Conservation (phyloP, 2,888 invertebrate genomes). For the Sympetrum striolatum region DNA sequence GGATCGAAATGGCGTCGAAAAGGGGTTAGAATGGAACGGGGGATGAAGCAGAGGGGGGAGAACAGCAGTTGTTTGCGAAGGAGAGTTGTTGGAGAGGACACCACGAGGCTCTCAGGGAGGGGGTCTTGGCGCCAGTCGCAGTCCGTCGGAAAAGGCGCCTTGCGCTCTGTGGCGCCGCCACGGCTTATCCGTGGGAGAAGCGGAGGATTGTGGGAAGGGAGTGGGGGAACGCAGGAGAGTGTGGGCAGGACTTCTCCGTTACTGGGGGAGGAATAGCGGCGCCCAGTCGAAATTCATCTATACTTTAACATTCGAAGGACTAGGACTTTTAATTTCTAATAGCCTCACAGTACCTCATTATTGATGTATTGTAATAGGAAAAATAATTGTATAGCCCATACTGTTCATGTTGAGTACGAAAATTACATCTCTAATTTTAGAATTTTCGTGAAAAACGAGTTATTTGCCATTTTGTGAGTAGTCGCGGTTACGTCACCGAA, state of each 20-base stretch:
- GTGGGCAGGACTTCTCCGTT: not conserved
- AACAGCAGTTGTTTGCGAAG: not conserved
- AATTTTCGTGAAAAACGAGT: too few relatives aligned
- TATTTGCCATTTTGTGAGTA: too few relatives aligned
- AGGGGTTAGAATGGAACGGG: not conserved
- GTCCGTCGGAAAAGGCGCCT: not conserved
- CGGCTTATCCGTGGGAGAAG: not conserved
- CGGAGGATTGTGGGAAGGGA: not conserved
- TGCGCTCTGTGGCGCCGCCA: not conserved
- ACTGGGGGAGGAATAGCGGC: not conserved
- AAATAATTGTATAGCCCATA: too few relatives aligned
- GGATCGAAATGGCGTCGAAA: conserved; percentile 24
- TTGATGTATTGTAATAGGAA: too few relatives aligned
- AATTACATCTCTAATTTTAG: too few relatives aligned
- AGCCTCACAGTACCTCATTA: too few relatives aligned
- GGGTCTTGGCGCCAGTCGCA: conserved; percentile 12
- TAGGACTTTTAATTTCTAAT: too few relatives aligned
- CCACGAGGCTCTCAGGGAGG: not conserved
- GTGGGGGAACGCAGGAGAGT: not conserved
- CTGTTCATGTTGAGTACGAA: too few relatives aligned
- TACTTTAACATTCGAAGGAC: too few relatives aligned
- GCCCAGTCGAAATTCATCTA: too few relatives aligned
- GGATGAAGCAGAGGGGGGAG: not conserved
- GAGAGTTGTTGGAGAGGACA: not conserved
- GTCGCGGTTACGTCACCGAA: too few relatives aligned